phyloP scores from a whole-genome alignment of 2,888 invertebrate species.

The Dryocosmus kuriphilus region DNA sequence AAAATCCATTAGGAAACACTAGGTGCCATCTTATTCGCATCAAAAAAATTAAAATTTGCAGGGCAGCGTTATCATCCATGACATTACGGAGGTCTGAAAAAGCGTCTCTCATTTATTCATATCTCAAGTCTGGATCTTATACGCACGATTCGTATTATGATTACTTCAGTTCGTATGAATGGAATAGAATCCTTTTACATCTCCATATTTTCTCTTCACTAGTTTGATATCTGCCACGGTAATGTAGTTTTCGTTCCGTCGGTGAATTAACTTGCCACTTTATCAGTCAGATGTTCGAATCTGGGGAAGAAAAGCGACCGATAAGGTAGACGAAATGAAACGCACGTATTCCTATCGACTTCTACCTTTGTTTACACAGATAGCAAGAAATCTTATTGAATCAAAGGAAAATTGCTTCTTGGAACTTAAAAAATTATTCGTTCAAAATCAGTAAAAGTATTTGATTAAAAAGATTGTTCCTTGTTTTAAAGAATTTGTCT shows the following conservation, averaged over 20 bases:
- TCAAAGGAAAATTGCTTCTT: too few relatives aligned
- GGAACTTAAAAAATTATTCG: too few relatives aligned
- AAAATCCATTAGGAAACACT: too few relatives aligned
- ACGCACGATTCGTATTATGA: slow-evolving; percentile 24
- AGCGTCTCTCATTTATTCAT: slow-evolving; percentile 58
- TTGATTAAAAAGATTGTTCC: too few relatives aligned
- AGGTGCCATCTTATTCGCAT: too few relatives aligned
- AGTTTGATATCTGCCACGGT: slow-evolving; percentile 41
- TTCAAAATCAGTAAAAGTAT: too few relatives aligned
- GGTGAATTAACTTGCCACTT: background rate
- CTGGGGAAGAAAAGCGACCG: background rate
- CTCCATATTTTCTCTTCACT: background rate
- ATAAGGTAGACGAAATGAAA: slow-evolving; percentile 11
- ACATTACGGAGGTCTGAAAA: slow-evolving; percentile 11
- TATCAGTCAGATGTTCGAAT: background rate
- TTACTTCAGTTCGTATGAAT: slow-evolving; percentile 2
- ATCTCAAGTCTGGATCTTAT: slow-evolving; percentile 36
- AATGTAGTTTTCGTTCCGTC: slow-evolving; percentile 39
- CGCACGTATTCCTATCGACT: background rate
- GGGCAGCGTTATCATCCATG: background rate
- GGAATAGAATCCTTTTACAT: slow-evolving; percentile 4
- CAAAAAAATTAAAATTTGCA: too few relatives aligned
- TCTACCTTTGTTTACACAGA: background rate
- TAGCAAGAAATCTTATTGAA: too few relatives aligned
- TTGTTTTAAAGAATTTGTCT: too few relatives aligned